Evolutionary conservation across 2,797 vertebrate genomes (phyloP), one percentile per base, ranked within the genome.

Genomic region (Jordanella pulchra): DNA sequence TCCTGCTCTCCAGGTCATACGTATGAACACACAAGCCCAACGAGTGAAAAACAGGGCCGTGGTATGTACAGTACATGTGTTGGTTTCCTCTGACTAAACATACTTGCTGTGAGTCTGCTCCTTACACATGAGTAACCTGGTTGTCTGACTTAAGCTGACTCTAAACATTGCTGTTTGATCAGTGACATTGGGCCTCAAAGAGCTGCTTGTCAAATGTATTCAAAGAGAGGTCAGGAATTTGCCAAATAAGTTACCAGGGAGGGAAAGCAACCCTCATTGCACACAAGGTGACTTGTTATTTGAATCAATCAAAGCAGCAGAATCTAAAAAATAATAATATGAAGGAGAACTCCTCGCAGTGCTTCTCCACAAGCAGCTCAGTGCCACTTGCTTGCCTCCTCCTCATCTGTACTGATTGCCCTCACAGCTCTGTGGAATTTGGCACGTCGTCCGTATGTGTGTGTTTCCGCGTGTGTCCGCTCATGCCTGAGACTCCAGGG

Each of bases 141-240:
- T 86, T 91, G 91, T 93, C 82, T 79, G 72, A 63, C 68, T 76
- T 72, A 55, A 80, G 82, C 81, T 75, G 82, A 89, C 87, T 79
- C 85, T 84, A 89, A 88, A 80, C 87, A 84, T 75, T 23, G 75
- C 72, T 87, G 87, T 90, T 89, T 92, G 90, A 92, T 90, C 89
- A 86, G 89, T 69, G 84, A 87, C 84, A 83, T 87, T 91, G 84
- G 87, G 81, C 75, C 48, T 32, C 69, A 92, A 91, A 90, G 88
- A 83, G 18, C 79, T 83, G 80, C 83, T 83, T 92, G 87, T 92
- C 90, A 82, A 84, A 84, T 77, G 84, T 79, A 81, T 89, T 86
- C 88, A 91, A 86, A 88, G 80, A 87, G 85, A 78, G 77, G 65
- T 50, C 70, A 86, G 86, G 87, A 89, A 89, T 86, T 89, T 87